Conservation (phyloP, 2,888 invertebrate species). For the Rhagophthalmus giganteus region DNA sequence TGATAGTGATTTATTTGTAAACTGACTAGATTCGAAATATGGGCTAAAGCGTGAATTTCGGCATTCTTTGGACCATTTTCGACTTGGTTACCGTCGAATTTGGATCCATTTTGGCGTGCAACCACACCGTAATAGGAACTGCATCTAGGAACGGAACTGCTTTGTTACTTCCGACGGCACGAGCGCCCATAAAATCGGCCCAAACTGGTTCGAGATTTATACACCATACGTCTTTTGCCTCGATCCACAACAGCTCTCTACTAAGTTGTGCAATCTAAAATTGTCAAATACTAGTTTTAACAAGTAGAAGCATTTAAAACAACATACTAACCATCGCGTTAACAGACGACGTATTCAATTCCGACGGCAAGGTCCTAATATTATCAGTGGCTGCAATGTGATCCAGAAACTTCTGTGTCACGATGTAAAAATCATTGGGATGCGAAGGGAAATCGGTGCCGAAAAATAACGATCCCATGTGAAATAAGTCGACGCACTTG, state of each 20-base stretch:
- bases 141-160: constrained; percentile 83
- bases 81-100: constrained; percentile 48
- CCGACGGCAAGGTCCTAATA: constrained; percentile 50
- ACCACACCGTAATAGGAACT: constrained; percentile 86
- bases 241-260: constrained; percentile 69
- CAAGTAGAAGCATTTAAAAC: background rate
- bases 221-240: constrained; percentile 88
- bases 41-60: constrained; percentile 78
- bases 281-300: no score
- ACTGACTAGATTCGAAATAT: constrained; percentile 82
- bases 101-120: constrained; percentile 60
- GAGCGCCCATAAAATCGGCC: constrained; percentile 88
- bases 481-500: constrained; percentile 75
- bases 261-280: constrained; percentile 48
- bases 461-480: constrained; percentile 74
- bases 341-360: constrained; percentile 44
- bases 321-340: constrained; percentile 42
- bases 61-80: constrained; percentile 54
- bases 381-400: constrained; percentile 63
- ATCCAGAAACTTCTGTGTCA: constrained; percentile 79
- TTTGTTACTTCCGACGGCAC: constrained; percentile 72
- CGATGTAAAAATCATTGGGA: constrained; percentile 70
- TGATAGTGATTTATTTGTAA: constrained; percentile 94
- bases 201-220: constrained; percentile 87
- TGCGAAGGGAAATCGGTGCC: constrained; percentile 78